These are phyloP conservation scores for Aphidius gifuensis DNA, from an alignment of 1,140 invertebrate species.

Conservation along the genomic window DNA sequence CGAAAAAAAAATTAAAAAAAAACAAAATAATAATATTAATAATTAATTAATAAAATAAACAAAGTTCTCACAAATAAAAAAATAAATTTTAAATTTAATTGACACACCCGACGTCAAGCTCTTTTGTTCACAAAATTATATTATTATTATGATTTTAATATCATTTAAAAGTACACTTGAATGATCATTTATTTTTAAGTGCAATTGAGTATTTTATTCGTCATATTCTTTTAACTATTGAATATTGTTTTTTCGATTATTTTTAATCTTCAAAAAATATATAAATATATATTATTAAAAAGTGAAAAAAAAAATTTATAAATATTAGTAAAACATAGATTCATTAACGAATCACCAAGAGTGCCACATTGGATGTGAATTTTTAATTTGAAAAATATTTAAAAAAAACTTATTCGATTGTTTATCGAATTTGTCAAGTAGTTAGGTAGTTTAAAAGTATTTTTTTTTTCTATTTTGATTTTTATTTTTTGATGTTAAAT, in stretches of 20 bases:
- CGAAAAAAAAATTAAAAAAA: constrained; percentile 18
- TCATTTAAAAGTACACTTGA: not conserved
- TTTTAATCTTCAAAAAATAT: not conserved
- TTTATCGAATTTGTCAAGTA: no score
- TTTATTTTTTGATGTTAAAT: no score
- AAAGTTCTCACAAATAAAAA: constrained; percentile 22
- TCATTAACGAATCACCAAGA: constrained; percentile 24
- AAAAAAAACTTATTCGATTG: not conserved
- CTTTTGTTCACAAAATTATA: constrained; percentile 35
- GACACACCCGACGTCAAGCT: constrained; percentile 26
- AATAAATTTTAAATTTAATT: constrained; percentile 13
- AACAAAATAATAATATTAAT: constrained; percentile 13
- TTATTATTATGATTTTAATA: constrained; percentile 18
- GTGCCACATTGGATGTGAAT: constrained; percentile 25
- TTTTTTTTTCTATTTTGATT: no score
- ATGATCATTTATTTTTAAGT: not conserved
- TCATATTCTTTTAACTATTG: not conserved
- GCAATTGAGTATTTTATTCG: not conserved
- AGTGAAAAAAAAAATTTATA: constrained; percentile 14
- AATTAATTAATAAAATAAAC: not conserved
- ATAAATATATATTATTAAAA: not conserved
- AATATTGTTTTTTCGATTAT: not conserved
- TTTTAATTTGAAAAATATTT: constrained; percentile 6
- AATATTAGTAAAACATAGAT: constrained; percentile 20
- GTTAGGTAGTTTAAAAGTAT: no score